Evolutionary conservation across 2,113 vertebrate genomes (phyloP), one percentile per base, ranked within the genome.

Genomic region (Eudyptes chrysolophus): DNA sequence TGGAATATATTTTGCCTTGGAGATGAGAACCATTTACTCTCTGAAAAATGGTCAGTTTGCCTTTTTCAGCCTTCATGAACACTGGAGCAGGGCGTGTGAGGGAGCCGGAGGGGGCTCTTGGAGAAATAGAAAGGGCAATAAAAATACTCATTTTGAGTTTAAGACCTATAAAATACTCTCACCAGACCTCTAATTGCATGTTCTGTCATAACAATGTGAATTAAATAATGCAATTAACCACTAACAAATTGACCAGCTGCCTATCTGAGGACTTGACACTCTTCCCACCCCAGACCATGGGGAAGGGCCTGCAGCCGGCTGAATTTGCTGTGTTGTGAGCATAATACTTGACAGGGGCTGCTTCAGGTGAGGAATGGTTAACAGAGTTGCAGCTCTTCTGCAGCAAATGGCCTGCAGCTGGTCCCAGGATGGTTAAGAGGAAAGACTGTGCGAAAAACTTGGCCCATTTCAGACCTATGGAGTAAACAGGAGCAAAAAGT

Each of bases 1-100:
- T 76, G 86, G 78, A 94, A 94, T 90, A 36, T 83, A 93, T 96
- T 97, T 96, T 97, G 92, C 78, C 65, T 95, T 55, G 27, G 90
- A 95, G 94, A 94, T 76, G 27, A 91, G 61, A 96, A 57, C 13
- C 14, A 49, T 69, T 95, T 90, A 68, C 32, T 94, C 8, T 40
- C 61, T 88, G 86, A 84, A 81, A 96, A 95, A 90, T 42, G 61
- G 34, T 77, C 38, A 22, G 57, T 95, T 76, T 94, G 88, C 65
- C 82, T 80, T 91, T 94, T 93, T 91, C 88, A 95, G 71, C 44
- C 70, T 92, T 87, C 1, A 0, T 27, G 52, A 94, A 62, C 25
- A 10, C 38, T 55, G 72, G 30, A 74, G 62, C 42, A 88, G 29
- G 24, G 48, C 1, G 12, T 81, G 32, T 32, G 75, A 71, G 36